These are phyloP conservation scores for Lasioglossum figueresi DNA, from an alignment of 2,888 invertebrate genomes.

Conservation along the genomic window DNA sequence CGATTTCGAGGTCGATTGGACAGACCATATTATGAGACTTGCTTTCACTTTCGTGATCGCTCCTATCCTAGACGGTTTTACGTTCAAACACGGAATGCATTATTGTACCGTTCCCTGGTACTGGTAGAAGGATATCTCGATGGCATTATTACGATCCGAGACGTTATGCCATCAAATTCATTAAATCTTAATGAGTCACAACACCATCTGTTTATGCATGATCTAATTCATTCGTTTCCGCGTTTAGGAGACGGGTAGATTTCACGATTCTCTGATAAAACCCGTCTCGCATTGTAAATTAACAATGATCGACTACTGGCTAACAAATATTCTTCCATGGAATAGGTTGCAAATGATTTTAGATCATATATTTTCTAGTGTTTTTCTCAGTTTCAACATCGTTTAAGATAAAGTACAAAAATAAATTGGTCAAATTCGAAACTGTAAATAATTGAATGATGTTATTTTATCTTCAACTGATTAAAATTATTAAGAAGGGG, in stretches of 20 bases:
- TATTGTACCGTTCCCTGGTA: neutral
- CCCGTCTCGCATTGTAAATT: neutral
- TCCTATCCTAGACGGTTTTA: constrained; percentile 45
- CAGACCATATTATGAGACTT: constrained; percentile 48
- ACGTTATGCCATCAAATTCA: neutral
- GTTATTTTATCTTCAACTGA: neutral
- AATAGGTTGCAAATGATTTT: no score
- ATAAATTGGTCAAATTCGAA: neutral
- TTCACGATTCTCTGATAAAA: neutral
- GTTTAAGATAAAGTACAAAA: neutral
- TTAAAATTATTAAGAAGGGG: neutral
- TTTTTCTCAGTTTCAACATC: neutral
- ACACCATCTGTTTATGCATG: neutral
- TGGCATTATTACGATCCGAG: neutral
- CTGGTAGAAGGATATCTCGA: constrained; percentile 18
- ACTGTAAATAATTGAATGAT: neutral
- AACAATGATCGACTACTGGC: neutral
- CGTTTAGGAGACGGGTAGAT: neutral
- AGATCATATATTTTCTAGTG: neutral
- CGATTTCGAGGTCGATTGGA: constrained; percentile 72
- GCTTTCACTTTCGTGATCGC: constrained; percentile 70
- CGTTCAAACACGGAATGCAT: constrained; percentile 37
- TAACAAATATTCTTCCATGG: neutral
- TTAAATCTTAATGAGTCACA: neutral
- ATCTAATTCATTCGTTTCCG: neutral